A percentile compares a stretch with the other conserved stretches of the same genome.
Conservation (phyloP, 2,888 invertebrate species). For the Anthophora plumipes region DNA sequence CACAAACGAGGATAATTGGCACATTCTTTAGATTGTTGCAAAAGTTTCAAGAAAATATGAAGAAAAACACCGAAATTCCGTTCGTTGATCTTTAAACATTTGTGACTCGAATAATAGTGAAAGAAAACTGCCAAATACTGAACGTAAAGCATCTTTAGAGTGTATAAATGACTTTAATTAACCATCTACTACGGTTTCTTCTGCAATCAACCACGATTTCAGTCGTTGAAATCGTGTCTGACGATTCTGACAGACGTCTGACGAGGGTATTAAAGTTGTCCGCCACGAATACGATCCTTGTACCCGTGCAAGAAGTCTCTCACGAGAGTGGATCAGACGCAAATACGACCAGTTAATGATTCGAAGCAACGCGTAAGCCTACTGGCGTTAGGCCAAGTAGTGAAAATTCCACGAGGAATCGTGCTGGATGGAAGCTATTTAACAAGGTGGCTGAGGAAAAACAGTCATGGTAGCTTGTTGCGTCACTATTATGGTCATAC, state of each 20-base stretch:
- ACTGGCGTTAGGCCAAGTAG: slow-evolving; percentile 40
- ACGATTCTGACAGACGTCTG: slow-evolving; percentile 1
- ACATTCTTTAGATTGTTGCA: no score
- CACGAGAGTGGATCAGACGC: background rate
- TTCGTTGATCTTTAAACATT: no score
- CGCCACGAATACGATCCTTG: background rate
- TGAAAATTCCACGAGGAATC: slow-evolving; percentile 38
- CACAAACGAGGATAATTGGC: no score
- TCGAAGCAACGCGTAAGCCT: slow-evolving; percentile 41
- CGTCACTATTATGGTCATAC: background rate
- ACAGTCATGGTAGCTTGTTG: slow-evolving; percentile 13
- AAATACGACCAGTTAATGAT: slow-evolving; percentile 37
- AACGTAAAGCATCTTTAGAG: no score
- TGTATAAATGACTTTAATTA: slow-evolving; percentile 1
- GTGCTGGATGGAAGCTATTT: slow-evolving; percentile 6
- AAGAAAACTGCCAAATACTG: no score
- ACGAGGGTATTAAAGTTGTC: background rate
- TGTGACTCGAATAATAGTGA: no score
- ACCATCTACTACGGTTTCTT: background rate
- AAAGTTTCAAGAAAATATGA: no score
- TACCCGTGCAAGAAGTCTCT: background rate
- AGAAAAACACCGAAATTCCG: no score
- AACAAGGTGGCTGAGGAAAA: slow-evolving; percentile 22
- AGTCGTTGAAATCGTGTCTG: no score
- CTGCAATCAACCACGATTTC: background rate